Conservation (phyloP, 2,797 vertebrate genomes). For the Arctocebus calabarensis region DNA sequence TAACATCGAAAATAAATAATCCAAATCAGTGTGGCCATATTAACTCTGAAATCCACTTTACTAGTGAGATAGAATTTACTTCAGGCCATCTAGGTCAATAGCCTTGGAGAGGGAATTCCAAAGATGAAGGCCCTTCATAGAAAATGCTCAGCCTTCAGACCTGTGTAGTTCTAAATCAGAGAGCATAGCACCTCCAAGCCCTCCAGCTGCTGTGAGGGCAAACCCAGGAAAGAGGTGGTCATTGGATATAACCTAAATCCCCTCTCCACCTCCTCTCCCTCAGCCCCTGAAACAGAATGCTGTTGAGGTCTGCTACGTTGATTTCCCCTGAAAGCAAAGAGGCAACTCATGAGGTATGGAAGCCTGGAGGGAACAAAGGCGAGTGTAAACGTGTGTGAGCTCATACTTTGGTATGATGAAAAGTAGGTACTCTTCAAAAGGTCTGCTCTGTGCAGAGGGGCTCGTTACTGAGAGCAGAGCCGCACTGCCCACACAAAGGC, state of each 20-base stretch:
- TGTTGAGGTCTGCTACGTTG: constrained; percentile 82
- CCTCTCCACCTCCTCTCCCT: constrained; percentile 76
- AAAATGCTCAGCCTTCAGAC: constrained; percentile 82
- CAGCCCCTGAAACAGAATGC: constrained; percentile 79
- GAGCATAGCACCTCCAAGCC: constrained; percentile 81
- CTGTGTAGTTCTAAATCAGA: constrained; percentile 84
- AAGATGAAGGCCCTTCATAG: constrained; percentile 83
- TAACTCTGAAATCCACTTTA: constrained; percentile 80
- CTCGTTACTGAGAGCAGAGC: constrained; percentile 87
- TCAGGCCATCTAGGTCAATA: constrained; percentile 80
- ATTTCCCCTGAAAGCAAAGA: constrained; percentile 83
- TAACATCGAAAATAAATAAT: constrained; percentile 79
- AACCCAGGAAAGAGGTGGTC: constrained; percentile 81
- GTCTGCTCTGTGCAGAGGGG: constrained; percentile 87
- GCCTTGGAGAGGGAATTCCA: constrained; percentile 83
- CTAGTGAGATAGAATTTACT: constrained; percentile 82
- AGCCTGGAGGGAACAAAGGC: constrained; percentile 83
- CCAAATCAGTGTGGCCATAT: constrained; percentile 78
- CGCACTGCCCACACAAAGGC: constrained; percentile 86
- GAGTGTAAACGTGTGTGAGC: constrained; percentile 80
- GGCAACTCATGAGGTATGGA: constrained; percentile 83
- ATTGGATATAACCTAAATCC: constrained; percentile 78
- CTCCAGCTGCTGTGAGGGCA: constrained; percentile 84
- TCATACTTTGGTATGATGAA: constrained; percentile 86
- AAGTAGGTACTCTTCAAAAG: constrained; percentile 86